These are phyloP conservation scores for Cheilosia soror DNA, from an alignment of 2,888 invertebrate genomes.

Conservation along the genomic window DNA sequence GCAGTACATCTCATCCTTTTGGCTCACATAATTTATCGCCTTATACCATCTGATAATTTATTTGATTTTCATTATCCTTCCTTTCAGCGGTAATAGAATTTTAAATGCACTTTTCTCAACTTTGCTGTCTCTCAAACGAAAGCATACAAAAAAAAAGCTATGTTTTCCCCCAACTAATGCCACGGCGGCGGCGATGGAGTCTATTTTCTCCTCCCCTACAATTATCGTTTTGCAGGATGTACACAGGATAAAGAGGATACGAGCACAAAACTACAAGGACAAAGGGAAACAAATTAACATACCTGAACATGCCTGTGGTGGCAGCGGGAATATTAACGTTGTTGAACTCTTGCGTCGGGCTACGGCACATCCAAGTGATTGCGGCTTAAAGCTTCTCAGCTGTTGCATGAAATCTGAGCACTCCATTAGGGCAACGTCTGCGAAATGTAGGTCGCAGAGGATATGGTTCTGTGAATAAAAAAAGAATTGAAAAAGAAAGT, in stretches of 20 bases:
- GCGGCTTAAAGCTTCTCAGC: conserved; percentile 97
- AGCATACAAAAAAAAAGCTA: conserved; percentile 20
- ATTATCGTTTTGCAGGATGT: conserved; percentile 40
- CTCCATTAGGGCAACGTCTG: conserved; percentile 98
- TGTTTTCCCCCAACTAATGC: not conserved
- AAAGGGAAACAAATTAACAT: conserved; percentile 79
- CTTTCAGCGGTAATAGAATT: conserved; percentile 48
- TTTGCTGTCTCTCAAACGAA: not conserved
- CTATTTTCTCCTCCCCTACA: conserved; percentile 22
- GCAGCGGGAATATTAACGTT: conserved; percentile 96
- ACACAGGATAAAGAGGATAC: conserved; percentile 15
- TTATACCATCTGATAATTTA: conserved; percentile 24
- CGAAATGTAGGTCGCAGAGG: conserved; percentile 97
- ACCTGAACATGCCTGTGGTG: conserved; percentile 97
- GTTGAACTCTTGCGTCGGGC: conserved; percentile 96
- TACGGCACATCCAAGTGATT: conserved; percentile 97
- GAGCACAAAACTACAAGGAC: not conserved
- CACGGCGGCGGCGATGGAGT: not conserved
- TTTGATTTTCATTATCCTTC: conserved; percentile 62
- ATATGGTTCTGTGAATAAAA: conserved; percentile 89
- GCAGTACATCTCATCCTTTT: not conserved
- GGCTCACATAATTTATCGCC: conserved; percentile 19
- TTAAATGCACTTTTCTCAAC: conserved; percentile 34
- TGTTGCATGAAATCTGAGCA: conserved; percentile 99
- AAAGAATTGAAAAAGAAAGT: conserved; percentile 29